A percentile compares a stretch with the other conserved stretches of the same genome.
These are phyloP conservation scores for Apolygus lucorum DNA, from an alignment of 1,140 invertebrate genomes.

Conservation along the genomic window DNA sequence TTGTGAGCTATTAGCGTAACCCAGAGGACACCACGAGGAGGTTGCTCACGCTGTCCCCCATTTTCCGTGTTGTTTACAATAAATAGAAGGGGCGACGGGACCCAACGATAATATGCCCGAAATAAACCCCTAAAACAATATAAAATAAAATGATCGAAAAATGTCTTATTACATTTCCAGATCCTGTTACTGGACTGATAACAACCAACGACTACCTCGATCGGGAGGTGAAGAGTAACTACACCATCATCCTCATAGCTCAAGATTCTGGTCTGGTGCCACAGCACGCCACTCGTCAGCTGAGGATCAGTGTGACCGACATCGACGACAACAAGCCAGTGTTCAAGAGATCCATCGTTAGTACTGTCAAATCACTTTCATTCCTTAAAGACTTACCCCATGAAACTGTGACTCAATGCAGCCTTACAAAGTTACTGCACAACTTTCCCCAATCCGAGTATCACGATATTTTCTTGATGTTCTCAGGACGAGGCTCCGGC, in stretches of 20 bases:
- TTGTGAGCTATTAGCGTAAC: no score
- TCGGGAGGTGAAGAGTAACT: conserved; percentile 58
- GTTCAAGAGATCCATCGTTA: conserved; percentile 59
- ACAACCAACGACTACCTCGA: conserved; percentile 57
- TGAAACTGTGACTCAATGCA: no score
- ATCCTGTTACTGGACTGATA: conserved; percentile 58
- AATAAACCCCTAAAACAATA: neutral
- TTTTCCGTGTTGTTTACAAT: no score
- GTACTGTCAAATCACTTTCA: conserved; percentile 30
- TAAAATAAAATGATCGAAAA: neutral
- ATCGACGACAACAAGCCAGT: conserved; percentile 70
- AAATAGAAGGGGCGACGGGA: no score
- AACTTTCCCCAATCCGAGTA: no score
- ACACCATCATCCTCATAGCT: conserved; percentile 64
- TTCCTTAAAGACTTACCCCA: no score
- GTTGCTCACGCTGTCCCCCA: no score
- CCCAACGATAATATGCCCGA: neutral
- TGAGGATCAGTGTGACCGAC: conserved; percentile 55
- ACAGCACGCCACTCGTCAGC: conserved; percentile 59
- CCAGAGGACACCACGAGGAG: no score
- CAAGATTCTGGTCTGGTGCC: conserved; percentile 64
- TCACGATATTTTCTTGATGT: conserved; percentile 16
- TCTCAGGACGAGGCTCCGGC: conserved; percentile 54
- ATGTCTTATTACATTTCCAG: conserved; percentile 28
- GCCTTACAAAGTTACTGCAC: no score